A percentile compares a stretch with the other conserved stretches of the same genome.
Conservation (phyloP, 2,113 vertebrate genomes). For the Xiphophorus hellerii region DNA sequence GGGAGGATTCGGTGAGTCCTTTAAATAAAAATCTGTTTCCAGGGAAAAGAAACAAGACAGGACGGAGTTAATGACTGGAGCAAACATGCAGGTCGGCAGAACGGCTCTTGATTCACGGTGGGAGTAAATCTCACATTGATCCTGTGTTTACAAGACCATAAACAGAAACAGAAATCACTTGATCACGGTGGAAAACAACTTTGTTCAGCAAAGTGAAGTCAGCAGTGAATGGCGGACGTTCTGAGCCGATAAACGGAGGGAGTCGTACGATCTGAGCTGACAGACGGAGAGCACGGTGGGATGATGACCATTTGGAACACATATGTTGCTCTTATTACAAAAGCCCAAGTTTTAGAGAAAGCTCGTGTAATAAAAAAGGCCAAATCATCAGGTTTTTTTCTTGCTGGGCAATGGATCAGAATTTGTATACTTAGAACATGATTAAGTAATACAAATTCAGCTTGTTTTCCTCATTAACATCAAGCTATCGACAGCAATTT, state of each 20-base stretch:
- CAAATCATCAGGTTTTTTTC: neutral
- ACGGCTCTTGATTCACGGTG: conserved; percentile 8
- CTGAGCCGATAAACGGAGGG: too few species aligned
- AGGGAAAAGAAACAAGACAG: neutral
- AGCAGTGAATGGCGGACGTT: neutral
- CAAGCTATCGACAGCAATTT: too few species aligned
- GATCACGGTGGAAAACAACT: conserved; percentile 12
- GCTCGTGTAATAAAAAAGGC: too few species aligned
- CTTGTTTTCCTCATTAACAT: too few species aligned
- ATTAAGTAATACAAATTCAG: too few species aligned
- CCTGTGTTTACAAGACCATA: conserved; percentile 35
- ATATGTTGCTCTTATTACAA: too few species aligned
- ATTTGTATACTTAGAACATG: too few species aligned
- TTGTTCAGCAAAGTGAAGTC: conserved; percentile 1
- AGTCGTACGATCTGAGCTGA: conserved; percentile 4
- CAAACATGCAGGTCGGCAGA: conserved; percentile 5
- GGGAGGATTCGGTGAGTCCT: neutral
- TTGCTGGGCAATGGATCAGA: neutral
- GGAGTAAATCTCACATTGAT: conserved; percentile 45
- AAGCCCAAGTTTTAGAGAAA: neutral
- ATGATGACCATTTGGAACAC: too few species aligned
- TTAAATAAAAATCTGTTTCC: neutral
- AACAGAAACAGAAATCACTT: conserved; percentile 28
- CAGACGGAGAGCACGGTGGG: too few species aligned
- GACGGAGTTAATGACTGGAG: neutral